Evolutionary conservation across 92 coral and sea anemone species (phyloP), one percentile per base, ranked within the genome.

Genomic region (Epizoanthus rinbou): DNA sequence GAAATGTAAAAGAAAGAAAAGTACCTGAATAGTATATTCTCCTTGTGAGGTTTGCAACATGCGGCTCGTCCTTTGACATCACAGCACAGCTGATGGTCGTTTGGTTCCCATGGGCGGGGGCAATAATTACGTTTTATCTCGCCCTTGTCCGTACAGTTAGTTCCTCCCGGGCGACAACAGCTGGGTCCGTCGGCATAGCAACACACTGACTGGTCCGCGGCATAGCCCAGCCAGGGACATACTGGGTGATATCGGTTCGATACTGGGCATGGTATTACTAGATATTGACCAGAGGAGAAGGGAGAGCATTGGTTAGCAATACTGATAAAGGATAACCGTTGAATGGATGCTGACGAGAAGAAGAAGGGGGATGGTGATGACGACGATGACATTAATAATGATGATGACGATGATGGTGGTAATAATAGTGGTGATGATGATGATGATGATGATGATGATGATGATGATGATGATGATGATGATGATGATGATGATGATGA

Each of bases 101-200:
- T 81, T 2, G 79, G 68, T 64, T 93, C 98, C 17, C 73, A 53
- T 25, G 98, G 95, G 64, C 98, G 81, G 3, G 98, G 98, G 65
- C 98, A 93, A 84, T 93, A 91, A 80, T 56, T 87, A 57, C 98
- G 90, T 31, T 41, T 31, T 57, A 74, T 57, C 73, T 83, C 68
- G 3, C 92, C 88, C 52, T 78, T 60, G 80, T 85, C 98, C 43
- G 87, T 54, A 84, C 98, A 93, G 52, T 86, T 75, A 25, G 73
- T 89, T 52, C 98, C 98, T n/a, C 98, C 98, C 0, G 85, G 64
- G 57, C 84, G 66, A 79, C 98, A 93, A 37, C 98, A 93, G 7
- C 52, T 41, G 5, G 98, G 89, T 6, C 91, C 91, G 63, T 81
- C 86, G 66, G 87, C 89, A 85, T 86, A 87, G 84, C 98, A 93